phyloP scores from a whole-genome alignment of 2,888 invertebrate genomes.

The Sarcophaga variegata region DNA sequence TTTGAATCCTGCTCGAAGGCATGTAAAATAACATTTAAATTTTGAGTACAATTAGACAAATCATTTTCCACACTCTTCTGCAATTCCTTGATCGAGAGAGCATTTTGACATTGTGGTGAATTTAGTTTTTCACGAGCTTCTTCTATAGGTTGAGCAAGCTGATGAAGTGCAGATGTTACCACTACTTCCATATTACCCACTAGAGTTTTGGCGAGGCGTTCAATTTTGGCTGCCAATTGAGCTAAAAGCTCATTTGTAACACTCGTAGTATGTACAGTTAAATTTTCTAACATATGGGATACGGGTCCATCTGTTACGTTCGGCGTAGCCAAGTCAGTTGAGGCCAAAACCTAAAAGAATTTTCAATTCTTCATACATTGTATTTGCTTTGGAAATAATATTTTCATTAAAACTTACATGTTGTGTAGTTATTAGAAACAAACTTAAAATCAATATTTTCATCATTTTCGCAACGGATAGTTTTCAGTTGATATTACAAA shows the following conservation, averaged over 20 bases:
- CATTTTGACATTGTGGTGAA: constrained; percentile 69
- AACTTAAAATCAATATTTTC: constrained; percentile 33
- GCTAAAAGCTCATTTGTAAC: constrained; percentile 71
- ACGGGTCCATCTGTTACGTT: constrained; percentile 70
- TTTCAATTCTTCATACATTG: not conserved
- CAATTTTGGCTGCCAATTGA: constrained; percentile 72
- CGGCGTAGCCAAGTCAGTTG: not conserved
- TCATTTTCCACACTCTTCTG: constrained; percentile 71
- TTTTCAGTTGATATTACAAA: not conserved
- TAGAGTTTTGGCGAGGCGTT: constrained; percentile 66
- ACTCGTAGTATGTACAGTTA: constrained; percentile 72
- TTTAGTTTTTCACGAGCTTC: constrained; percentile 71
- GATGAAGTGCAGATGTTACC: constrained; percentile 69
- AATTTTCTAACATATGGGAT: constrained; percentile 72
- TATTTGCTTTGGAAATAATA: not conserved
- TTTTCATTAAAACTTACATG: constrained; percentile 44
- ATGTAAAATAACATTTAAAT: constrained; percentile 57
- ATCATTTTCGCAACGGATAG: constrained; percentile 24
- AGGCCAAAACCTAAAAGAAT: constrained; percentile 33
- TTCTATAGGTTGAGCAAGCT: constrained; percentile 71
- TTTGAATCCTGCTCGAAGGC: constrained; percentile 42
- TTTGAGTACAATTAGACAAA: constrained; percentile 70
- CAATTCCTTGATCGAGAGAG: constrained; percentile 73
- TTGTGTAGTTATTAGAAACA: constrained; percentile 11
- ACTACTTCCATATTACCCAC: constrained; percentile 72